Base-by-base conservation (phyloP, 2,113 vertebrate species). In the Chamaetylas fuelleborni region DNA sequence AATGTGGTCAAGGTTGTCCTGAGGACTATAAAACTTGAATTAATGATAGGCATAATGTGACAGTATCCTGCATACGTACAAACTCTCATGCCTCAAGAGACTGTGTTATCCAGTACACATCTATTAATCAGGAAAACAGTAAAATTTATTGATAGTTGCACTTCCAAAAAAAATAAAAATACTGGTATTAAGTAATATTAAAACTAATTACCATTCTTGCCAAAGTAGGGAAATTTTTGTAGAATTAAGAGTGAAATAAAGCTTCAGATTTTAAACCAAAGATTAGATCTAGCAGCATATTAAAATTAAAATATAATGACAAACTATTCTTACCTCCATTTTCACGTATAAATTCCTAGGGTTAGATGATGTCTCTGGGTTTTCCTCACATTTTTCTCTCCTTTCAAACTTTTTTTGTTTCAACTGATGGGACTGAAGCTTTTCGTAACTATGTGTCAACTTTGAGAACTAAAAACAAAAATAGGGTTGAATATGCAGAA, bases 361-460 rank as follows among this genome's bases (percentile, higher is more conserved):
- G 66, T 98, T 94, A 86, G 96, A 93, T 67, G 93, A 76, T 5
- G 53, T 78, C 45, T 97, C 96, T 50, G 77, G 38, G 48, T 82
- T 91, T 90, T 94, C 97, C 47, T 58, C 81, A 28, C 25, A 56
- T 47, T 62, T 10, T 58, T 95, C 96, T 80, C 89, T 93, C 29
- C 6, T 65, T 65, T 40, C 57, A 10, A 66, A 25, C 48, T 76
- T 97, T 47, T 57, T 97, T 88, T 97, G 94, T 95, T 97, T 98
- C 69, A 97, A 76, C 22, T 95, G 97, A 71, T 97, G 91, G 23
- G 95, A 95, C 77, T 95, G 96, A 61, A 98, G 95, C 64, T 98
- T 98, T 90, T 98, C 95, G 31, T 98, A 98, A 95, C 88, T 98
- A 26, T 82, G 92, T 62, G 96, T 96, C 94, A 98, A 80, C 84